phyloP scores from a whole-genome alignment of 2,113 vertebrate genomes.

The Rhinopomastus cyanomelas region DNA sequence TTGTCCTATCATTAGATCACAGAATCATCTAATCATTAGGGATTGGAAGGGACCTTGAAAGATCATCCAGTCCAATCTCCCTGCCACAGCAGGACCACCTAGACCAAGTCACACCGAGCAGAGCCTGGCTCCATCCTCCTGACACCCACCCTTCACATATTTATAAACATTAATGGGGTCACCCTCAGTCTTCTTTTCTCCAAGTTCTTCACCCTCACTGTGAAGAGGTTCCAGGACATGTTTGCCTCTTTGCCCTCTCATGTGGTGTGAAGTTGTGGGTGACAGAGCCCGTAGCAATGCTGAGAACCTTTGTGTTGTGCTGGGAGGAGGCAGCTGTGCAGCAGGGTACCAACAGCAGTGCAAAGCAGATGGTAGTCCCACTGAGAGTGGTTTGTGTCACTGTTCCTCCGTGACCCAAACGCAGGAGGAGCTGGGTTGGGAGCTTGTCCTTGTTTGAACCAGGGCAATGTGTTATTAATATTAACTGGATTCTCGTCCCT shows the following conservation, averaged over 20 bases:
- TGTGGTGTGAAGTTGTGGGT: constrained; percentile 6
- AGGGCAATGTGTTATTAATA: not conserved
- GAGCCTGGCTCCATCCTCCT: no score
- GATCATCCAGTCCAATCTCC: no score
- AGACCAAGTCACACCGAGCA: no score
- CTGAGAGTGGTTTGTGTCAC: not conserved
- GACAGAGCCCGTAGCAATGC: not conserved
- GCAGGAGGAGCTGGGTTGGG: not conserved
- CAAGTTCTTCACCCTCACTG: no score
- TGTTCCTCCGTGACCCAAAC: not conserved
- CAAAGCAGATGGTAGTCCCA: not conserved
- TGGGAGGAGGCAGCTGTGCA: constrained; percentile 22
- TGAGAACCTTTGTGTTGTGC: constrained; percentile 39
- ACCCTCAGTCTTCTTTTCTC: no score
- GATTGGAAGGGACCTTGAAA: no score
- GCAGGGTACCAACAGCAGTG: constrained; percentile 10
- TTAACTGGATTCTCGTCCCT: not conserved
- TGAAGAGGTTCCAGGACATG: no score
- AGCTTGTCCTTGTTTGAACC: constrained; percentile 19
- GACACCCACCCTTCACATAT: no score
- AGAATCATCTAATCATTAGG: no score
- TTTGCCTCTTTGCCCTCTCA: constrained; percentile 14
- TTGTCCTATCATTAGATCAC: no score
- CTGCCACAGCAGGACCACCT: no score
- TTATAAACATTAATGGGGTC: no score